Evolutionary conservation across 2,888 invertebrate genomes (phyloP).

Genomic region (Ceriagrion tenellum): DNA sequence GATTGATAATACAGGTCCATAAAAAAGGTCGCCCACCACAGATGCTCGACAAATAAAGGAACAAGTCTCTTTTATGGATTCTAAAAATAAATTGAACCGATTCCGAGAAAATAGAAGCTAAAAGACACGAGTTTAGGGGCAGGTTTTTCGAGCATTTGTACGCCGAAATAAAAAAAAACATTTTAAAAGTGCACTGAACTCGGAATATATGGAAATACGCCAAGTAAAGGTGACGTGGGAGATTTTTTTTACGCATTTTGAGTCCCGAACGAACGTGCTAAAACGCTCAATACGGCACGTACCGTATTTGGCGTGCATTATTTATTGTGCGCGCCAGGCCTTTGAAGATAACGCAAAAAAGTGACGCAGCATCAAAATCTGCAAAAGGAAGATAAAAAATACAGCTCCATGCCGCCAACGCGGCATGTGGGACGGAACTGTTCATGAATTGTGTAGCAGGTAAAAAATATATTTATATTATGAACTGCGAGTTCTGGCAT

Average conservation of each 20-base stretch:
- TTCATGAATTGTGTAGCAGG: background rate
- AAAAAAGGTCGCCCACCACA: no score
- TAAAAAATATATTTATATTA: background rate
- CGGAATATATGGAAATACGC: background rate
- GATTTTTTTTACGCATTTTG: background rate
- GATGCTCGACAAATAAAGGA: no score
- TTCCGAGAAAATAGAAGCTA: no score
- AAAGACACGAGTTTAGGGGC: background rate
- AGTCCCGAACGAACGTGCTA: background rate
- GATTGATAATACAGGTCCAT: no score
- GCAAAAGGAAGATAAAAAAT: background rate
- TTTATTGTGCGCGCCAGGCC: background rate
- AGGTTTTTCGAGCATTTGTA: background rate
- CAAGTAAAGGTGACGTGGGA: background rate
- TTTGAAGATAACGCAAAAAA: background rate
- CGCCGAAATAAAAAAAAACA: background rate
- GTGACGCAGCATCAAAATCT: background rate
- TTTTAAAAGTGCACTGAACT: background rate
- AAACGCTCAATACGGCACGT: background rate
- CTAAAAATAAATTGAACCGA: no score
- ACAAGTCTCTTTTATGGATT: no score
- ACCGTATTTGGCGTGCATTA: background rate
- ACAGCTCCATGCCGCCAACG: background rate
- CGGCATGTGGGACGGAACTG: background rate
- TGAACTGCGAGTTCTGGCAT: background rate